A percentile compares a stretch with the other conserved stretches of the same genome.
These are phyloP conservation scores for Neodontobutis hainanensis DNA, from an alignment of 2,113 vertebrate genomes.

Conservation along the genomic window DNA sequence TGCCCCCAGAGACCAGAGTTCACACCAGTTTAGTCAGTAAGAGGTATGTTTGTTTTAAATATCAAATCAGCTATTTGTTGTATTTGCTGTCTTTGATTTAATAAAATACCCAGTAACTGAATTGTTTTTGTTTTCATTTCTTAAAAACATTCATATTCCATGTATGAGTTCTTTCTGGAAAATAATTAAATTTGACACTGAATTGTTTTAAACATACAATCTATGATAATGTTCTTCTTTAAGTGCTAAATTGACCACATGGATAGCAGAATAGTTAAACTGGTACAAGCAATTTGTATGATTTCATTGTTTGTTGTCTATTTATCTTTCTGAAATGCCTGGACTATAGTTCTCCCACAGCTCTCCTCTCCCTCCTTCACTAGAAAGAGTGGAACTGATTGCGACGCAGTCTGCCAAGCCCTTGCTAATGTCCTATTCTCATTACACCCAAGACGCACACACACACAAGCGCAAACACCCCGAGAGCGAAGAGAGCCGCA, in stretches of 20 bases:
- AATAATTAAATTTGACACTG: too few species aligned
- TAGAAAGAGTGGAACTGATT: slow-evolving; percentile 78
- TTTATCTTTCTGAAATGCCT: slow-evolving; percentile 51
- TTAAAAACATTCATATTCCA: too few species aligned
- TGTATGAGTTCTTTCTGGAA: too few species aligned
- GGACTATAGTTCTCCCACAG: slow-evolving; percentile 33
- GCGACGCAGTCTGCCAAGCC: slow-evolving; percentile 88
- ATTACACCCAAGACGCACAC: slow-evolving; percentile 77
- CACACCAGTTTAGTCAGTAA: too few species aligned
- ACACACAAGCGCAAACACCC: slow-evolving; percentile 33
- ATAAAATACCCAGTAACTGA: too few species aligned
- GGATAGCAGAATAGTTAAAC: slow-evolving; percentile 21
- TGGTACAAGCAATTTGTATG: slow-evolving; percentile 19
- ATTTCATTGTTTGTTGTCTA: slow-evolving; percentile 33
- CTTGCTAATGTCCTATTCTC: slow-evolving; percentile 89
- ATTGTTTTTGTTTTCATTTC: too few species aligned
- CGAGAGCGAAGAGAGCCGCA: slow-evolving; percentile 64
- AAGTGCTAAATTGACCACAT: not conserved
- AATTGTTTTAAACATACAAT: too few species aligned
- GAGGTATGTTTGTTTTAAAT: too few species aligned
- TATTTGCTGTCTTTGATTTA: too few species aligned
- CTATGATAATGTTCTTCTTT: too few species aligned
- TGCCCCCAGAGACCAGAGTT: too few species aligned
- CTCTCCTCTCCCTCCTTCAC: slow-evolving; percentile 51
- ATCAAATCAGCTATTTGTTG: too few species aligned